phyloP scores from a whole-genome alignment of 30 jellyfish, hydroid and myxozoan genomes.

The Nemopilema nomurai region DNA sequence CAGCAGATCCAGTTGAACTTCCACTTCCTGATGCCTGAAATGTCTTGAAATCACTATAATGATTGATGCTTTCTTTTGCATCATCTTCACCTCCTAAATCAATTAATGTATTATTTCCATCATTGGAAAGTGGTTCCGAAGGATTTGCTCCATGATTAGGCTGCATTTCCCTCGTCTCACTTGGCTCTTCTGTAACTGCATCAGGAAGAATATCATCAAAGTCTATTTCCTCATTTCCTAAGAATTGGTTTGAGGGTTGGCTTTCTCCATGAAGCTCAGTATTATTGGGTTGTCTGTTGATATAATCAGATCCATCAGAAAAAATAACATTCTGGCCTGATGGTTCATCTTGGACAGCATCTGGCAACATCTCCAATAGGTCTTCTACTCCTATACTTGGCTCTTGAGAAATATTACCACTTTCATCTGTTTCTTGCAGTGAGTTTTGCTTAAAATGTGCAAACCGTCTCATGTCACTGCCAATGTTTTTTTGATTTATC shows the following conservation, averaged over 20 bases:
- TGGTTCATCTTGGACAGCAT: constrained; percentile 44
- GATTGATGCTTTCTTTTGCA: neutral
- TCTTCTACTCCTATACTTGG: constrained; percentile 26
- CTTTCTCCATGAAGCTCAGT: neutral
- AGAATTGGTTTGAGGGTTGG: neutral
- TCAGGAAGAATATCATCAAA: constrained; percentile 29
- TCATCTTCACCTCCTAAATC: neutral
- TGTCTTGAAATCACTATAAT: neutral
- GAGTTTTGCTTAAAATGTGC: constrained; percentile 67
- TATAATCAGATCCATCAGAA: neutral
- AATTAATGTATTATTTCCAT: neutral
- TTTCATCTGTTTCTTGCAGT: constrained; percentile 37
- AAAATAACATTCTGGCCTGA: neutral
- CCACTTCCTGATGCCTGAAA: neutral
- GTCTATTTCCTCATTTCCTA: constrained; percentile 23
- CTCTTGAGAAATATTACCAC: neutral
- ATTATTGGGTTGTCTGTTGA: neutral
- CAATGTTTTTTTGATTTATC: constrained; percentile 58
- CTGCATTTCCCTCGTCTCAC: neutral
- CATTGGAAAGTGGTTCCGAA: neutral
- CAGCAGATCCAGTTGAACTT: constrained; percentile 32
- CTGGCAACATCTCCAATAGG: constrained; percentile 29
- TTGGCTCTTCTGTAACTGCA: constrained; percentile 33
- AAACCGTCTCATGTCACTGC: constrained; percentile 52
- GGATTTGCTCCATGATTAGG: neutral